These are phyloP conservation scores for Hartigia nigra DNA, from an alignment of 2,888 invertebrate species.

Conservation along the genomic window DNA sequence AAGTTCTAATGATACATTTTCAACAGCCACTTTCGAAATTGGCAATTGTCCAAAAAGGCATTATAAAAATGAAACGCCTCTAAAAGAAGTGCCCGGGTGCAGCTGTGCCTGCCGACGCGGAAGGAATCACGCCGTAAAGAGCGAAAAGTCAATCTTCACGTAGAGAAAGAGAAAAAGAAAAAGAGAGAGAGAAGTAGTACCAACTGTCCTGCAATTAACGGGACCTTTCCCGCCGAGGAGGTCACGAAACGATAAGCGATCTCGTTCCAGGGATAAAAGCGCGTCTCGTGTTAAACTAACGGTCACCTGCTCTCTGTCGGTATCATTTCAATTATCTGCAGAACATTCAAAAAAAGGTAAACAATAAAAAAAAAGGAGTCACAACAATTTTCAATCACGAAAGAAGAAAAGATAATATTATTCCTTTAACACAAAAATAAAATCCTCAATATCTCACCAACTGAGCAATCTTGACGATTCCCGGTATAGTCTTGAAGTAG, in stretches of 20 bases:
- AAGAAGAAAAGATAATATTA: background rate
- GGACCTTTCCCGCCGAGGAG: background rate
- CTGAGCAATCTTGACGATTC: slow-evolving; percentile 83
- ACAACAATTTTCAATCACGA: slow-evolving; percentile 9
- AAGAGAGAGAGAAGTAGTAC: background rate
- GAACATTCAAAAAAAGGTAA: background rate
- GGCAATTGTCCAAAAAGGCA: background rate
- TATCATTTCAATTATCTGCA: background rate
- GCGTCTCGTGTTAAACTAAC: background rate
- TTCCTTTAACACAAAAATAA: slow-evolving; percentile 1
- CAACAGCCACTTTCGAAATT: background rate
- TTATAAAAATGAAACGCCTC: background rate
- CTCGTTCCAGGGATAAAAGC: background rate
- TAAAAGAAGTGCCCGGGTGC: background rate
- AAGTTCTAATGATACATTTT: background rate
- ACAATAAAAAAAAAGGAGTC: slow-evolving; percentile 18
- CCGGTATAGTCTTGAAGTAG: slow-evolving; percentile 85
- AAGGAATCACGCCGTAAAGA: background rate
- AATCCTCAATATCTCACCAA: slow-evolving; percentile 73
- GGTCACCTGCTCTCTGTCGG: background rate
- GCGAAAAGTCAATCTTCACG: background rate
- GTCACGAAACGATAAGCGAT: background rate
- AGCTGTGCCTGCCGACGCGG: background rate
- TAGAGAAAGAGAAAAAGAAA: background rate
- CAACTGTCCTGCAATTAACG: background rate